A percentile compares a stretch with the other conserved stretches of the same genome.
phyloP scores from a whole-genome alignment of 1,140 invertebrate species.

The Leptopilina clavipes region DNA sequence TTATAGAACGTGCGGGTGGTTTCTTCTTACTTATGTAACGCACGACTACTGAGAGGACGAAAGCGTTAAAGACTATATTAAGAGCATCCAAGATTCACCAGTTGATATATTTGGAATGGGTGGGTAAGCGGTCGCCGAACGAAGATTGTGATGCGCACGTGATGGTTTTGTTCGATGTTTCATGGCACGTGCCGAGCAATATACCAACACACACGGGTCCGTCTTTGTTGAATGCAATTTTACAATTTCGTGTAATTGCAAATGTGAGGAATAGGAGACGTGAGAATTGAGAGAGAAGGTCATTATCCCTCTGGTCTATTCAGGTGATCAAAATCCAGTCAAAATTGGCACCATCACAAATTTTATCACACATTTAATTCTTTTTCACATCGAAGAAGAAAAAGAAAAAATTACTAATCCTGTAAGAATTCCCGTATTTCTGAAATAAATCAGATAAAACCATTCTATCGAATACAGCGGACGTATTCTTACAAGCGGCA shows the following conservation, averaged over 20 bases:
- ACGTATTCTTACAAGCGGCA: background rate
- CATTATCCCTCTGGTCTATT: background rate
- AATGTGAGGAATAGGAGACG: background rate
- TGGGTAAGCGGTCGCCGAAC: constrained; percentile 30
- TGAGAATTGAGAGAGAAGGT: background rate
- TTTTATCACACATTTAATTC: background rate
- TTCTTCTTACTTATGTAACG: constrained; percentile 41
- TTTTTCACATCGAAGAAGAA: no score
- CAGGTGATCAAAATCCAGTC: background rate
- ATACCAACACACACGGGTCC: background rate
- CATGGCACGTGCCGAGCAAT: constrained; percentile 20
- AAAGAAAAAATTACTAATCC: no score
- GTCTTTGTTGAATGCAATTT: constrained; percentile 5
- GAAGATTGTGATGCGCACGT: constrained; percentile 29
- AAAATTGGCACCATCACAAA: background rate
- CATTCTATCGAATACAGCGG: background rate
- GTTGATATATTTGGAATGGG: constrained; percentile 44
- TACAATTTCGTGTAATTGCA: constrained; percentile 15
- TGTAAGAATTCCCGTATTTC: background rate
- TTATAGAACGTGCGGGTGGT: constrained; percentile 11
- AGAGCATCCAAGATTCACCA: constrained; percentile 42
- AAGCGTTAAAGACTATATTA: constrained; percentile 43
- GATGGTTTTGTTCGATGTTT: constrained; percentile 23
- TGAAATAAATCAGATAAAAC: background rate
- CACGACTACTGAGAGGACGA: constrained; percentile 32